phyloP scores from a whole-genome alignment of 92 coral and sea anemone genomes.

The Chrysogorgia sp. region DNA sequence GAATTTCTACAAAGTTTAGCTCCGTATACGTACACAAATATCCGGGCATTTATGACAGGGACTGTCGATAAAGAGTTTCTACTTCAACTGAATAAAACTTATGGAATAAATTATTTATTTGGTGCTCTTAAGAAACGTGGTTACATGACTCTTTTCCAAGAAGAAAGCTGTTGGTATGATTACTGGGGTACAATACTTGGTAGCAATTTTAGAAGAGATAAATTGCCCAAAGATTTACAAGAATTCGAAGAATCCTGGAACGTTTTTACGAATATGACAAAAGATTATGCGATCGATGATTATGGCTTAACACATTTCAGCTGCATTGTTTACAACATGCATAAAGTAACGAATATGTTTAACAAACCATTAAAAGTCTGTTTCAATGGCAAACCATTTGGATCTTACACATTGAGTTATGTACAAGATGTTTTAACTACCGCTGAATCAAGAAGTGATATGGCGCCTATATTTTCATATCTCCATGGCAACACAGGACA shows the following conservation, averaged over 20 bases:
- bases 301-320: slow-evolving; percentile 77
- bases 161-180: slow-evolving; percentile 95
- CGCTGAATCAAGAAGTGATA: slow-evolving; percentile 66
- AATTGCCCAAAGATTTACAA: slow-evolving; percentile 45
- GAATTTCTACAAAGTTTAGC: slow-evolving; percentile 77
- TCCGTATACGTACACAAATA: slow-evolving; percentile 63
- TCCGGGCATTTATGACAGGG: slow-evolving; percentile 73
- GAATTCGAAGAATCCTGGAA: slow-evolving; percentile 69
- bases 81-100: slow-evolving; percentile 22
- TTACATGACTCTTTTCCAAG: slow-evolving; percentile 83
- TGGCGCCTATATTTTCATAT: slow-evolving; percentile 80
- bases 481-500: slow-evolving; percentile 83
- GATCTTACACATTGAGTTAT: slow-evolving; percentile 74
- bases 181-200: slow-evolving; percentile 83
- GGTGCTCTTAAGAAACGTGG: slow-evolving; percentile 68
- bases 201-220: slow-evolving; percentile 70
- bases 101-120: slow-evolving; percentile 64
- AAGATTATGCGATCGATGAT: slow-evolving; percentile 68
- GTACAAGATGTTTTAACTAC: slow-evolving; percentile 59
- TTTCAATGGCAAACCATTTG: slow-evolving; percentile 71
- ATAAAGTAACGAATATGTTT: slow-evolving; percentile 74
- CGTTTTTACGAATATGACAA: slow-evolving; percentile 51
- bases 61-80: background rate
- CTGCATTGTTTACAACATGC: slow-evolving; percentile 75
- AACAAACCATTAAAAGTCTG: slow-evolving; percentile 75